phyloP scores from a whole-genome alignment of 1,140 invertebrate species.

The Drosophila grimshawi region DNA sequence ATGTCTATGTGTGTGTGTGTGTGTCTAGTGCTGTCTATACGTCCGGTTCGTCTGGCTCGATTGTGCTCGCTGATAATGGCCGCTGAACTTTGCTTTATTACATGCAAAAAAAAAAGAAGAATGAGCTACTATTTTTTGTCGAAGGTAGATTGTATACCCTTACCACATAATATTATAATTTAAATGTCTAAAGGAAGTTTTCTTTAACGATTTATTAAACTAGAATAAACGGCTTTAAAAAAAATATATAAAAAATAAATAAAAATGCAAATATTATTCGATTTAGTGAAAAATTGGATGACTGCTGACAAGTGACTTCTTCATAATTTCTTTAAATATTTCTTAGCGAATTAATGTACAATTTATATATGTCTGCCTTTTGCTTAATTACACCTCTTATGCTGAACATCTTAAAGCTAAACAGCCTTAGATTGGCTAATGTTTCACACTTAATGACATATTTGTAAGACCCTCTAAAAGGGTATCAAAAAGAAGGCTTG shows the following conservation, averaged over 20 bases:
- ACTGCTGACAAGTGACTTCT: no score
- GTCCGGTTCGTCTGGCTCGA: constrained; percentile 49
- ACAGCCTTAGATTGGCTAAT: neutral
- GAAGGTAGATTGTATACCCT: neutral
- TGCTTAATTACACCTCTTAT: neutral
- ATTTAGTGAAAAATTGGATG: no score
- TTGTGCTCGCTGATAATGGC: constrained; percentile 59
- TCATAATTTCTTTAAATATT: no score
- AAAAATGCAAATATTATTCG: no score
- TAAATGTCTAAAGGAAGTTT: no score
- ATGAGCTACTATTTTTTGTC: neutral
- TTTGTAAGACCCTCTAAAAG: neutral
- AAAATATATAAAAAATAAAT: no score
- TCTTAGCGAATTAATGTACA: neutral
- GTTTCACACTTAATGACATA: neutral
- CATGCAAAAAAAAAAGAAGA: constrained; percentile 48
- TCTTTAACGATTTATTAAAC: no score
- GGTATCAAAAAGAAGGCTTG: constrained; percentile 8
- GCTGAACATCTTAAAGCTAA: no score
- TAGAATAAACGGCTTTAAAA: no score
- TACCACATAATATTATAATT: neutral
- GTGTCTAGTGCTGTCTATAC: constrained; percentile 49
- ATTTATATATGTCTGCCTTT: neutral
- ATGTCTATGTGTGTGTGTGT: constrained; percentile 11
- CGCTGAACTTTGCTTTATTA: constrained; percentile 67